These are phyloP conservation scores for Pyrrhosoma nymphula DNA, from an alignment of 2,888 invertebrate species.

Conservation along the genomic window DNA sequence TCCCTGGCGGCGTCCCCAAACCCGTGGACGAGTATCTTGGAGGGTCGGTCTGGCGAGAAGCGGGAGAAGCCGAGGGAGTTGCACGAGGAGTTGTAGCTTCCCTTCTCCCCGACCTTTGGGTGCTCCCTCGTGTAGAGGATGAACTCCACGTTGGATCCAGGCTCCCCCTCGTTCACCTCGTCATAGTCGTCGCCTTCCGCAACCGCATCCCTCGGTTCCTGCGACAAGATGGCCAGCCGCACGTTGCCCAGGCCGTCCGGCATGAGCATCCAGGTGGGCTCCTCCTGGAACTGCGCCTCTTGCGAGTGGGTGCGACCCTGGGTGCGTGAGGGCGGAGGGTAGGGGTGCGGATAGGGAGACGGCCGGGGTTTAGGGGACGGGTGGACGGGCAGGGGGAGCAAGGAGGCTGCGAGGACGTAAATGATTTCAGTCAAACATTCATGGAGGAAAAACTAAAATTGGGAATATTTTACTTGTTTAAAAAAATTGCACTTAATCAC, in stretches of 20 bases:
- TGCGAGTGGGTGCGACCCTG: constrained; percentile 94
- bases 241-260: constrained; percentile 73
- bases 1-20: constrained; percentile 74
- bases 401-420: neutral
- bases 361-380: neutral
- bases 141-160: constrained; percentile 71
- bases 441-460: no score
- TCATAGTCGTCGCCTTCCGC: constrained; percentile 72
- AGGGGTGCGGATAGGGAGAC: neutral
- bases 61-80: constrained; percentile 71
- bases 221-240: constrained; percentile 73
- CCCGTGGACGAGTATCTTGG: constrained; percentile 75
- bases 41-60: constrained; percentile 73
- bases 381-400: neutral
- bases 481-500: no score
- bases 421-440: neutral
- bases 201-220: constrained; percentile 70
- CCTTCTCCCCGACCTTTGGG: constrained; percentile 39
- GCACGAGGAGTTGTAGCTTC: constrained; percentile 11
- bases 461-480: no score
- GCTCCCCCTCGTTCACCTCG: constrained; percentile 70
- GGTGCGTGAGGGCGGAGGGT: constrained; percentile 79
- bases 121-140: constrained; percentile 73
- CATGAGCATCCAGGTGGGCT: constrained; percentile 74
- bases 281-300: constrained; percentile 81